phyloP scores from a whole-genome alignment of 2,113 vertebrate species.

The Irena cyanogastra region DNA sequence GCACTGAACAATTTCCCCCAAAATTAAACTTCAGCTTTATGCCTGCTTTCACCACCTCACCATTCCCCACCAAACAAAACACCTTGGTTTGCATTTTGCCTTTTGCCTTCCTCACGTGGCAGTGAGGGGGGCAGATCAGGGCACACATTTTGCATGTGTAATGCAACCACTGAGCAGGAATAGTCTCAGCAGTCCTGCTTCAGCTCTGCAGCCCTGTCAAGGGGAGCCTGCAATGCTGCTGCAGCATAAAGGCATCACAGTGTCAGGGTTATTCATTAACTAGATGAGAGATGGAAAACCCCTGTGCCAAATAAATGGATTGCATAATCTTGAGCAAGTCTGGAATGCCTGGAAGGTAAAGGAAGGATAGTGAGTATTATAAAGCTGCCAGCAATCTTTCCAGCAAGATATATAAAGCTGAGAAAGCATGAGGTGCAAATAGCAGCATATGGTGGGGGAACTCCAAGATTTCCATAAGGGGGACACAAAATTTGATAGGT shows the following conservation, averaged over 20 bases:
- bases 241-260: not conserved
- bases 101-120: rapidly evolving
- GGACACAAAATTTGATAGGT: not conserved
- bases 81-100: not conserved
- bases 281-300: not conserved
- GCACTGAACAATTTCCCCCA: not conserved
- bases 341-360: not conserved
- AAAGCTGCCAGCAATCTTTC: not conserved
- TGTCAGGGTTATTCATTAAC: not conserved
- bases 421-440: not conserved
- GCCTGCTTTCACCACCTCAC: not conserved
- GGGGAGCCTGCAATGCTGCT: not conserved
- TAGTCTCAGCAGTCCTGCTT: not conserved
- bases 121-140: not conserved
- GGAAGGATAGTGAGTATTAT: not conserved
- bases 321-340: not conserved
- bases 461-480: not conserved
- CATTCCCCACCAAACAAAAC: not conserved
- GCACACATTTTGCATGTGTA: not conserved
- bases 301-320: not conserved
- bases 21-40: not conserved
- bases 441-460: not conserved
- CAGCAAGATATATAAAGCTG: not conserved
- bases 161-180: not conserved
- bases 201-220: not conserved